phyloP scores from a whole-genome alignment of 2,888 invertebrate genomes.

The Eupithecia abbreviata region DNA sequence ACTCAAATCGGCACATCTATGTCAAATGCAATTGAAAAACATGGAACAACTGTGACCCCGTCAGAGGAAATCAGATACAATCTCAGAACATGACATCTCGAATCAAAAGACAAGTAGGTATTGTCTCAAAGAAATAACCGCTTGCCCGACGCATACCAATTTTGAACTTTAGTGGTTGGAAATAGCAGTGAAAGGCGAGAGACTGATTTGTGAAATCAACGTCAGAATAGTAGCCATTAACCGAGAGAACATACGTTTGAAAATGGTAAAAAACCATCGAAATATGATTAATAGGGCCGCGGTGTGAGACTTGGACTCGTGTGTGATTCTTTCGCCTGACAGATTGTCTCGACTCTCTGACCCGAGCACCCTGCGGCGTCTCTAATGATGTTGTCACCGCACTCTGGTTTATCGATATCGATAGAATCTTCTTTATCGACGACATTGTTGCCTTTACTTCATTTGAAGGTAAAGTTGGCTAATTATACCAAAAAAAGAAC shows the following conservation, averaged over 20 bases:
- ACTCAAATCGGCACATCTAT: constrained; percentile 58
- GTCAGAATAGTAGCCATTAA: constrained; percentile 78
- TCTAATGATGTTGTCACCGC: constrained; percentile 71
- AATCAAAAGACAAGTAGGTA: constrained; percentile 77
- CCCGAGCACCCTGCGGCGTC: constrained; percentile 79
- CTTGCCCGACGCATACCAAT: constrained; percentile 46
- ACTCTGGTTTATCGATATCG: constrained; percentile 59
- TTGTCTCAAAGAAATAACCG: constrained; percentile 68
- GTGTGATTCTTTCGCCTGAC: constrained; percentile 83
- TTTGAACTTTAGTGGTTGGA: constrained; percentile 32
- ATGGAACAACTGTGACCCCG: constrained; percentile 76
- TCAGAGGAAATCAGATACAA: constrained; percentile 78
- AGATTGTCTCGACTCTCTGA: constrained; percentile 83
- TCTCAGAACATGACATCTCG: constrained; percentile 76
- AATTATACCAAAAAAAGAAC: background rate
- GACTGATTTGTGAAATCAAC: constrained; percentile 58
- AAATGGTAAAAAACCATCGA: constrained; percentile 77
- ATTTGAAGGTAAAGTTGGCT: background rate
- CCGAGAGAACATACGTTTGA: constrained; percentile 78
- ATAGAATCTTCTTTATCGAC: constrained; percentile 9
- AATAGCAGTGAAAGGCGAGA: constrained; percentile 40
- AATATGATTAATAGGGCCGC: constrained; percentile 82
- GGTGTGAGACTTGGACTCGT: constrained; percentile 70
- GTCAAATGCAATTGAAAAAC: constrained; percentile 79
- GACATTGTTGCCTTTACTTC: background rate